Evolutionary conservation across 2,888 invertebrate genomes (phyloP), one percentile per base, ranked within the genome.

Genomic region (Incurvaria masculella): DNA sequence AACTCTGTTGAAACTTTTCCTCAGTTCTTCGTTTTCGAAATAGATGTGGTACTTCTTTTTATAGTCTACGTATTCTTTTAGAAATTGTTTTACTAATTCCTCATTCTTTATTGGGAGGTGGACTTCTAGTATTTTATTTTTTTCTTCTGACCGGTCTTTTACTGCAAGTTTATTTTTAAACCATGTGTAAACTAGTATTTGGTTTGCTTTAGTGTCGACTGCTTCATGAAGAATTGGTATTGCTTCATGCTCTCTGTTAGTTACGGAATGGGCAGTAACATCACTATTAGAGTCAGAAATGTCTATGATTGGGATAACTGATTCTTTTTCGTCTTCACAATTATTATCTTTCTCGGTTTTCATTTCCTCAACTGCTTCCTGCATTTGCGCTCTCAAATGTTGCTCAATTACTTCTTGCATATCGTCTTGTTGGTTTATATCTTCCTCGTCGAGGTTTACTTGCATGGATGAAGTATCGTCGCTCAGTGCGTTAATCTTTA

Each of bases 181-280:
- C n/a, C n/a, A n/a, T n/a, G n/a, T n/a, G n/a, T n/a, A n/a, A n/a
- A 57, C 57, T 5, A 56, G 51, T 8, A 58, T 56, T 26, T 57
- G 59, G 49, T 59, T 59, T 42, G 51, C 41, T 5, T 58, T 56
- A 49, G 55, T 54, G 26, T 59, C 59, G 5, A 58, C 57, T 5
- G 58, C 57, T 5, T 58, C 60, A 2, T 49, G 33, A 16, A 50
- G n/a, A 40, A 45, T 49, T 5, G 53, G 51, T n/a, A 53, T 48
- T 41, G 16, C 18, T 27, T 5, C 21, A 21, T 49, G 21, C 42
- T 39, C 19, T 39, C 49, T 23, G 23, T 33, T n/a, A n/a, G 33
- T 6, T n/a, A n/a, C n/a, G n/a, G n/a, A n/a, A n/a, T n/a, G n/a
- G n/a, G n/a, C n/a, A n/a, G n/a, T n/a, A n/a, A n/a, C n/a, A n/a